Evolutionary conservation across 64 coral and sea anemone species (phyloP).

Genomic region (Montipora capricornis): DNA sequence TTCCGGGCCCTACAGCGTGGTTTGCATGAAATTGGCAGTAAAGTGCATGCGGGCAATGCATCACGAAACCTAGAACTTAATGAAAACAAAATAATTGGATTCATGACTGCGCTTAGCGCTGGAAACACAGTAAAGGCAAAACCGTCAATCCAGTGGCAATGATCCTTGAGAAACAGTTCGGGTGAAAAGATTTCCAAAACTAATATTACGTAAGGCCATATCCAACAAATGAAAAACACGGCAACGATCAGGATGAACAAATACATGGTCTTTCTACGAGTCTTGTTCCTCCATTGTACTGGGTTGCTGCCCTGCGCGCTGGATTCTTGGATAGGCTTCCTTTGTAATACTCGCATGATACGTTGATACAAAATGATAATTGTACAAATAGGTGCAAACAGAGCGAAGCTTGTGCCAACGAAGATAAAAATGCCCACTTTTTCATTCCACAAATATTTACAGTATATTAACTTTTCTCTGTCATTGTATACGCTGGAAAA

Average conservation of each 20-base stretch:
- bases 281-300: background rate
- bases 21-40: no score
- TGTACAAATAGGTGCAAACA: background rate
- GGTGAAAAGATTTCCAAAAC: background rate
- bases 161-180: background rate
- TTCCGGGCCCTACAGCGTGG: no score
- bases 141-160: background rate
- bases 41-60: background rate
- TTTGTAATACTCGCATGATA: background rate
- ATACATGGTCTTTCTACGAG: background rate
- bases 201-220: background rate
- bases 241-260: background rate
- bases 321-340: no score
- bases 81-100: conserved; percentile 2
- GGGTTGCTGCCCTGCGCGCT: background rate
- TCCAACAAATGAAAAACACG: background rate
- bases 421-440: background rate
- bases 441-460: background rate
- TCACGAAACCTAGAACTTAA: background rate
- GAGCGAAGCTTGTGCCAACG: background rate
- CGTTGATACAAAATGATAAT: conserved; percentile 2
- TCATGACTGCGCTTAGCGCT: background rate
- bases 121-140: background rate
- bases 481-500: background rate
- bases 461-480: background rate